Percentiles rank a stretch among this genome's conserved stretches.
phyloP scores from a whole-genome alignment of 2,113 vertebrate genomes.

The Amia ocellicauda region DNA sequence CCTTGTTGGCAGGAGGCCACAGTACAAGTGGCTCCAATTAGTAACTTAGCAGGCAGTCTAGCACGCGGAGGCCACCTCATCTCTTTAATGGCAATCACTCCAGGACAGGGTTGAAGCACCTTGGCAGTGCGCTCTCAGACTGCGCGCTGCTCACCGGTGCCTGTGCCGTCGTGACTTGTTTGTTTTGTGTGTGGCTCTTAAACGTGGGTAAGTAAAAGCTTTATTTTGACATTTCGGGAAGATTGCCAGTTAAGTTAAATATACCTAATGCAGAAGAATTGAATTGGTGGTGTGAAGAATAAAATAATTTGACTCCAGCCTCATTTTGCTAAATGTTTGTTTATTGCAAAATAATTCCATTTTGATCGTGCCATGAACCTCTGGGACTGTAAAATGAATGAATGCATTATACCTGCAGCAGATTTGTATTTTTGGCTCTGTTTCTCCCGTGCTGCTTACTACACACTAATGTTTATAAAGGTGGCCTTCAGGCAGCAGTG shows the following conservation, averaged over 20 bases:
- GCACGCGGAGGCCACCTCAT: neutral
- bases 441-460: no score
- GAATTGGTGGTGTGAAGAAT: neutral
- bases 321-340: neutral
- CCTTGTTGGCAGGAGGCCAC: neutral
- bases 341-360: neutral
- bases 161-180: neutral
- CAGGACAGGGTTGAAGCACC: neutral
- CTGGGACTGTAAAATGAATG: neutral
- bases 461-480: no score
- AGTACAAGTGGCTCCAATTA: neutral
- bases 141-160: neutral
- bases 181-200: neutral
- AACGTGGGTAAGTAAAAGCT: neutral
- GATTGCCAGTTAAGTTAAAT: neutral
- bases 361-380: neutral
- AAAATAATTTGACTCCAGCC: no score
- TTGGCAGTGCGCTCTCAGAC: neutral
- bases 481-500: no score
- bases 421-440: neutral
- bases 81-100: neutral
- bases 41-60: neutral
- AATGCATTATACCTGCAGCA: neutral
- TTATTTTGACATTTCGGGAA: constrained; percentile 16
- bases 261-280: neutral